These are phyloP conservation scores for Perca flavescens DNA, from an alignment of 2,113 vertebrate genomes.

Conservation along the genomic window DNA sequence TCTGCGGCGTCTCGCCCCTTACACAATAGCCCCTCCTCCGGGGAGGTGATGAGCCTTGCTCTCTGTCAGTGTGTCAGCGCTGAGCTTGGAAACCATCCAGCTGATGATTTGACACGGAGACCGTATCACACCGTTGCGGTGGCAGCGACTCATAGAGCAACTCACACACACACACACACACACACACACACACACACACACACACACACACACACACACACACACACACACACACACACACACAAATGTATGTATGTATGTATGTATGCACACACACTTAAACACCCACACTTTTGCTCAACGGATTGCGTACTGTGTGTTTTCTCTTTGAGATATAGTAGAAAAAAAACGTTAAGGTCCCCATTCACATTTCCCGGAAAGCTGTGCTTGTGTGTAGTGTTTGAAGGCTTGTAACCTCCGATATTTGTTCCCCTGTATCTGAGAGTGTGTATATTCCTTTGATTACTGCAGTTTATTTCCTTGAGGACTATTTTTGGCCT, in stretches of 20 bases:
- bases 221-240: no score
- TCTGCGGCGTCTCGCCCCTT: not conserved
- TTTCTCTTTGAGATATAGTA: constrained; percentile 7
- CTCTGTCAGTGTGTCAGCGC: constrained; percentile 42
- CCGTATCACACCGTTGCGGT: constrained; percentile 9
- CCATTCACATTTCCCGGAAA: constrained; percentile 12
- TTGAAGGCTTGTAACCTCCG: not conserved
- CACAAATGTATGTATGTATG: no score
- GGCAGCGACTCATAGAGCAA: not conserved
- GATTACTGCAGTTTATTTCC: constrained; percentile 39
- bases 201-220: no score
- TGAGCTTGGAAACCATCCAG: constrained; percentile 43
- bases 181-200: not conserved
- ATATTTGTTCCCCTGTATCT: not conserved
- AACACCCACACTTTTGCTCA: not conserved
- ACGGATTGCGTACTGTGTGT: not conserved
- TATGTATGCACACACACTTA: not conserved
- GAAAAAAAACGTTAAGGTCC: not conserved
- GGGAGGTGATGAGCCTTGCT: constrained; percentile 22
- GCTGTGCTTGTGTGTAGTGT: not conserved
- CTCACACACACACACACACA: not conserved
- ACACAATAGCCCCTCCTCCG: constrained; percentile 7
- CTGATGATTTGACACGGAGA: constrained; percentile 49
- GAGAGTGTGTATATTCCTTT: constrained; percentile 10
- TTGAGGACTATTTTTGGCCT: constrained; percentile 44